These are phyloP conservation scores for Hydra vulgaris DNA, from an alignment of 30 jellyfish, hydroid and myxozoan genomes.

Conservation along the genomic window DNA sequence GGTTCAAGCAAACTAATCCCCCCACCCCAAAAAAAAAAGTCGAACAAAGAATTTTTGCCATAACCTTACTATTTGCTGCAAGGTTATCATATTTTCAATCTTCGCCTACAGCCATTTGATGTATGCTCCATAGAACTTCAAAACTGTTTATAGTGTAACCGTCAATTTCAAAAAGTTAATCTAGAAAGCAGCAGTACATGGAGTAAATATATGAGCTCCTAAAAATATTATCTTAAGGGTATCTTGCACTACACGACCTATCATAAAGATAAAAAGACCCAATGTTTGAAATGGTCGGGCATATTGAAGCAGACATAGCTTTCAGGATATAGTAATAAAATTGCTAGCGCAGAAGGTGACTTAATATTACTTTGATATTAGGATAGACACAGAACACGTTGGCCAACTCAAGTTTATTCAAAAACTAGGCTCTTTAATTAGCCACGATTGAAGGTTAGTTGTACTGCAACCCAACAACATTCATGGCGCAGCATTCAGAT, in stretches of 20 bases:
- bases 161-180: conserved; percentile 33
- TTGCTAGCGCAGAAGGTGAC: too few species aligned
- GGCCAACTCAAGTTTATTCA: too few species aligned
- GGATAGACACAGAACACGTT: too few species aligned
- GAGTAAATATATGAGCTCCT: conserved; percentile 59
- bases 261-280: conserved; percentile 83
- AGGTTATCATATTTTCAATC: conserved; percentile 60
- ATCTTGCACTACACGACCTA: conserved; percentile 71
- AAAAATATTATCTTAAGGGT: conserved; percentile 47
- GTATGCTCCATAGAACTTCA: conserved; percentile 51
- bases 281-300: conserved; percentile 80
- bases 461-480: too few species aligned
- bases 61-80: conserved; percentile 20
- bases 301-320: conserved; percentile 76
- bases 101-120: conserved; percentile 70
- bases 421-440: too few species aligned
- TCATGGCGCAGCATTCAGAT: too few species aligned
- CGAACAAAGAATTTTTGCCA: conserved; percentile 76
- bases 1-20: conserved; percentile 76
- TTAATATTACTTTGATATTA: too few species aligned
- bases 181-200: conserved; percentile 93
- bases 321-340: conserved; percentile 47
- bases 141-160: conserved; percentile 47
- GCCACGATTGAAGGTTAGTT: too few species aligned
- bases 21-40: conserved; percentile 60